phyloP scores from a whole-genome alignment of 2,113 vertebrate genomes.

The Dermatemys mawii region DNA sequence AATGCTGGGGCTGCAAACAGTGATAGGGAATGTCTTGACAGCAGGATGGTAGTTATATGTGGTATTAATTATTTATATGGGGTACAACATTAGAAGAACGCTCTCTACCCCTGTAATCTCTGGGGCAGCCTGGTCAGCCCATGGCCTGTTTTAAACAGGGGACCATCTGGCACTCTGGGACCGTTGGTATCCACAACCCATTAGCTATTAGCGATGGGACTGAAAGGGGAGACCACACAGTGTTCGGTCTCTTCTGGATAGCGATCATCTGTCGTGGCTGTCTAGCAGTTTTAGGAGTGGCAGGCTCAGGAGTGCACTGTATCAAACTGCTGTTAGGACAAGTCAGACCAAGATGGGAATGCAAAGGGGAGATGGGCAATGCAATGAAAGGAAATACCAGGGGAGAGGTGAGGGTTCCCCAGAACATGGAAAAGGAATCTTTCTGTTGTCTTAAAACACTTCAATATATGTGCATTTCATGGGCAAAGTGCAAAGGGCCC shows the following conservation, averaged over 20 bases:
- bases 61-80: neutral
- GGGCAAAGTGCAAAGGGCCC: neutral
- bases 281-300: too few relatives aligned
- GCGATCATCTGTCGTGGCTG: neutral
- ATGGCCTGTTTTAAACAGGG: neutral
- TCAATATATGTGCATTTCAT: neutral
- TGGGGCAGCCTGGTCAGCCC: neutral
- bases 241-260: neutral
- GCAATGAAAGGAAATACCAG: neutral
- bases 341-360: neutral
- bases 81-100: rapidly evolving
- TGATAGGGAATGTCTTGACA: rapidly evolving
- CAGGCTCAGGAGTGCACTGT: neutral
- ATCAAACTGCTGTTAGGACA: neutral
- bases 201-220: neutral
- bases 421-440: neutral
- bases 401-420: neutral
- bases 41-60: rapidly evolving
- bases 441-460: neutral
- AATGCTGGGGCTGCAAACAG: neutral
- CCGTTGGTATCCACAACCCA: rapidly evolving
- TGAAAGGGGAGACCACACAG: neutral
- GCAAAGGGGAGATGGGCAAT: neutral
- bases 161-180: neutral
- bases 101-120: rapidly evolving